Conservation (phyloP, 2,797 vertebrate genomes). For the Cercopithecus diana region DNA sequence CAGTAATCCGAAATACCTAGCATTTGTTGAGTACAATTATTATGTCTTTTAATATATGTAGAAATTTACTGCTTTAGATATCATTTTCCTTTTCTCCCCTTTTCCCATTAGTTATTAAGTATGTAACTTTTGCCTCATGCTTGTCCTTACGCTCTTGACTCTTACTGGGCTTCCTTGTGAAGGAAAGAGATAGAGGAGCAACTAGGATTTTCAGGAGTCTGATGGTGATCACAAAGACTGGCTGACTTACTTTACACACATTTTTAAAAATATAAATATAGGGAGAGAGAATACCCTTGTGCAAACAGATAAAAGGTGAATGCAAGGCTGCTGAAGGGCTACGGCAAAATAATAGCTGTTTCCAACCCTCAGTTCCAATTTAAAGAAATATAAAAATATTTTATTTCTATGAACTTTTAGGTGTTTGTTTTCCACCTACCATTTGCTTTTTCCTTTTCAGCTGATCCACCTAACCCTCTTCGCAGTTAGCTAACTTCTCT, state of each 20-base stretch:
- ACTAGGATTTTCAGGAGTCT: constrained; percentile 33
- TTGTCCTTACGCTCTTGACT: not conserved
- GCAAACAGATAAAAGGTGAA: not conserved
- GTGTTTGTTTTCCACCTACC: not conserved
- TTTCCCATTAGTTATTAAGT: not conserved
- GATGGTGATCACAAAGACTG: constrained; percentile 25
- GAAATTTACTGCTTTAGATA: not conserved
- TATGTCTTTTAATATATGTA: not conserved
- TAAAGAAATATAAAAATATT: constrained; percentile 16
- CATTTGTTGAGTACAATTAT: not conserved
- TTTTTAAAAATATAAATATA: not conserved
- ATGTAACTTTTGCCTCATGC: not conserved
- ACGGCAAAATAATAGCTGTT: not conserved
- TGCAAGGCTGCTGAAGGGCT: not conserved
- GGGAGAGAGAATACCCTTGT: not conserved
- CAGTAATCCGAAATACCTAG: not conserved
- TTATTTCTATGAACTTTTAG: constrained; percentile 18
- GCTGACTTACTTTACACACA: not conserved
- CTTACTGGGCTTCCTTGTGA: not conserved
- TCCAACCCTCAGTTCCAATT: not conserved
- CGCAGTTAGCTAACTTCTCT: constrained; percentile 31
- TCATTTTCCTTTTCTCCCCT: not conserved
- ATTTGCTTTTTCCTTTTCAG: constrained; percentile 45
- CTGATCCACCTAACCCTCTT: not conserved
- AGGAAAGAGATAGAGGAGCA: not conserved